Evolutionary conservation across 2,888 invertebrate genomes (phyloP), one percentile per base, ranked within the genome.

Genomic region (Heteromurus nitidus): DNA sequence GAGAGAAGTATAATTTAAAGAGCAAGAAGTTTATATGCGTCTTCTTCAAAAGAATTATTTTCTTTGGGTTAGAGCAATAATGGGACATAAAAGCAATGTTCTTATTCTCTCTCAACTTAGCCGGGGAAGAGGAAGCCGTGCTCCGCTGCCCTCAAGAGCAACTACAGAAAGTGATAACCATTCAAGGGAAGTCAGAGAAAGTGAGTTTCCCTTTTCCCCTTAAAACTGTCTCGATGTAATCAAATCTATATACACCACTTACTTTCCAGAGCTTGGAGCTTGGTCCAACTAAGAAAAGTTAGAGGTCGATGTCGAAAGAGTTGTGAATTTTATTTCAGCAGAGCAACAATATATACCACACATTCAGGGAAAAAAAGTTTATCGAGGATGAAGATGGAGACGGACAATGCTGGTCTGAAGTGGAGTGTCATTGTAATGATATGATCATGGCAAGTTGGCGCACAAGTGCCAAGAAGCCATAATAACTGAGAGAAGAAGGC

Each of bases 1-100:
- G n/a, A n/a, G n/a, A 18, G 16, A 68, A 68, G 31, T 36, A 42
- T 55, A 55, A 70, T 58, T 42, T 31, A 55, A 36, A 55, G 24
- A 42, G 42, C 7, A 36, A 31, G 16, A 65, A 67, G 3, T 5
- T 31, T 76, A 69, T 68, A 67, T 76, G 68, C 11, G 64, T 58
- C 68, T 68, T 68, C 30, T 67, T 68, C 47, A 16, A 69, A 72
- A 60, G 58, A 72, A 60, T 72, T 72, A 72, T 72, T 72, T 72
- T 72, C 70, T 72, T 24, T n/a, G 50, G 70, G 60, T 42, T 72
- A 60, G 44, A 72, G 70, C 26, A 72, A 72, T 72, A 72, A 72
- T 60, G 26, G 70, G 30, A 26, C 44, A 72, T 24, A 72, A 58
- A 72, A 55, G 36, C 13, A 36, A 36, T 36, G 36, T 13, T 36